Evolutionary conservation across 1,140 invertebrate genomes (phyloP), one percentile per base, ranked within the genome.

Genomic region (Cotesia typhae): DNA sequence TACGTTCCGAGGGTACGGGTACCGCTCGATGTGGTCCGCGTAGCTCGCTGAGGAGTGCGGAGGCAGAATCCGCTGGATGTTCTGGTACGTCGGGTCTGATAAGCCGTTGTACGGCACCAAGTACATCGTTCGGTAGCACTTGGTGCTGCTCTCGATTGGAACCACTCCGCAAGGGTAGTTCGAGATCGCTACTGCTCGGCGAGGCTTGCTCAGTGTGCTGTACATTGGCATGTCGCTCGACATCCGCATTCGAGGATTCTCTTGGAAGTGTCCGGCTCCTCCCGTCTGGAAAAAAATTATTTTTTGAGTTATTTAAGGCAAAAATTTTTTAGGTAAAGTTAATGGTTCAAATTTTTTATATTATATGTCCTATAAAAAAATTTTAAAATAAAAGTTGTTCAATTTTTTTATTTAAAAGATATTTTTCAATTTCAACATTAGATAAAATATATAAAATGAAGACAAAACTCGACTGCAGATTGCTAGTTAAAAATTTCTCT

Each of bases 101-200:
- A 84, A 79, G 7, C 88, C 89, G 75, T 90, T 92, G 80, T 93
- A 94, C 1, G 92, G 92, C 38, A 94, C 92, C 64, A 93, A 89
- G n/a, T 92, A 91, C 88, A 94, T 91, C 0, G 92, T 92, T 74
- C 83, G 77, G 47, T 87, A 86, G 67, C 86, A 86, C 67, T 86
- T 87, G 64, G 81, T 70, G 17, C 80, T 67, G 35, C 47, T 72
- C n/a, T 76, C 72, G 3, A 35, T 36, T 5, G 82, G 79, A 20
- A 79, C 4, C 4, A 78, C 67, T 52, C 76, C 79, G 64, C 73
- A 78, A 9, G 75, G 79, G 71, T 79, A 84, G 64, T 79, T 78
- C 6, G 76, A 75, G 1, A 76, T 72, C 28, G 55, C 80, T 63
- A 76, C 68, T 0, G 77, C 70, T 1, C 82, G 76, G 20, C 81